Evolutionary conservation across 2,888 invertebrate genomes (phyloP).

Genomic region (Xanthostigma xanthostigma): DNA sequence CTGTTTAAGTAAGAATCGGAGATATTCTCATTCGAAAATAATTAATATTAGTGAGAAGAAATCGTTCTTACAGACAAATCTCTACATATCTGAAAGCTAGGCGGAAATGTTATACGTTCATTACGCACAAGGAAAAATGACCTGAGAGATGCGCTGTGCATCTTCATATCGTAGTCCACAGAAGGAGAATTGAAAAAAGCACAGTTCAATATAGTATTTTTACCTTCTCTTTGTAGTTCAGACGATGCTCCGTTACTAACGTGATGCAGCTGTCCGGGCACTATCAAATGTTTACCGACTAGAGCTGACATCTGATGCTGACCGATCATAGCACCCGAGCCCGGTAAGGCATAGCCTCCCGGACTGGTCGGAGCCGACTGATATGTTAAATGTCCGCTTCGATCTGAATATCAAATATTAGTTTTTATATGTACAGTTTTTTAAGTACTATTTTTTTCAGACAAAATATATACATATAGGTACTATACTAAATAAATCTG

Average conservation of each 20-base stretch:
- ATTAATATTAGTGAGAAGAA: no score
- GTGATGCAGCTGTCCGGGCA: conserved; percentile 43
- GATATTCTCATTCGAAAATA: no score
- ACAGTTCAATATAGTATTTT: neutral
- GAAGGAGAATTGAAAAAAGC: conserved; percentile 18
- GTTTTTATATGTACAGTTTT: no score
- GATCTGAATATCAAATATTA: conserved; percentile 1
- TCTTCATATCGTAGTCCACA: conserved; percentile 27
- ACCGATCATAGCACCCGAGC: conserved; percentile 28
- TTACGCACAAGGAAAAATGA: no score
- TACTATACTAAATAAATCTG: no score
- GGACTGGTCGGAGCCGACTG: conserved; percentile 49
- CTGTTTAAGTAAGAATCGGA: no score
- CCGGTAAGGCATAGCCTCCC: conserved; percentile 36
- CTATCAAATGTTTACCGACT: conserved; percentile 32
- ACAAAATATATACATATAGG: no score
- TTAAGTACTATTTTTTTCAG: no score
- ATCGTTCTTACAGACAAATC: no score
- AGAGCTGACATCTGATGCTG: conserved; percentile 32
- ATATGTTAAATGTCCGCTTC: conserved; percentile 4
- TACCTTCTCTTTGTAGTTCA: conserved; percentile 32
- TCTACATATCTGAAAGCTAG: no score
- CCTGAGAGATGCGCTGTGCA: no score
- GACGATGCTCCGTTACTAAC: conserved; percentile 41
- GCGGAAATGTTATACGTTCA: no score